Evolutionary conservation across 2,888 invertebrate genomes (phyloP), one percentile per base, ranked within the genome.

Genomic region (Lasiommata megera): DNA sequence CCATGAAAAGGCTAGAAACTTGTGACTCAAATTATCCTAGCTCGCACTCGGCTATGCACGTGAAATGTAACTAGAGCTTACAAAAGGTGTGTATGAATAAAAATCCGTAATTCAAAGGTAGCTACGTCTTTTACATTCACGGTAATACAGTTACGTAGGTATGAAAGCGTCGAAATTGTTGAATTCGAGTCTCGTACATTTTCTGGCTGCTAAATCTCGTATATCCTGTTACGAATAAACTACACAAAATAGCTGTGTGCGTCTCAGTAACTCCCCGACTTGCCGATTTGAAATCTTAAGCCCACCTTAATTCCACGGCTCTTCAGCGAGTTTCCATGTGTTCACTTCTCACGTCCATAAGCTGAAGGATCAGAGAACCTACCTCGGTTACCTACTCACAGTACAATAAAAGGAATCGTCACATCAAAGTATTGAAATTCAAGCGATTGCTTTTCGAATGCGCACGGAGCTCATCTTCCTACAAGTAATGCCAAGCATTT

Each of bases 281-380:
- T 67, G 64, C 65, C 66, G 67, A 56, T 61, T 65, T 63, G 67
- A 71, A 73, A 71, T 69, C 68, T 69, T 73, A 73, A 74, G 69
- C 68, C 68, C 58, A 66, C 61, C 68, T 52, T 69, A 70, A 73
- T 69, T 69, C 63, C 58, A 58, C 54, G 51, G 62, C 65, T 61
- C 64, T 66, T 66, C 63, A 67, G 60, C 55, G 60, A 60, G 62
- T 55, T 61, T 58, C 62, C 60, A 56, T 58, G 60, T 58, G 62
- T 56, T 56, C 57, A 59, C 52, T 59, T 61, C 28, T 61, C 56
- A 51, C 40, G 55, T 48, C 50, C 38, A 40, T 60, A 54, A 51
- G 60, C 47, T 48, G 46, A 44, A 54, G 57, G 41, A 47, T 37
- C 37, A 55, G 58, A 34, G 40, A 40, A 51, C 17, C 34, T 51